Base-by-base conservation (phyloP, 1,140 invertebrate species). In the Magallana gigas region DNA sequence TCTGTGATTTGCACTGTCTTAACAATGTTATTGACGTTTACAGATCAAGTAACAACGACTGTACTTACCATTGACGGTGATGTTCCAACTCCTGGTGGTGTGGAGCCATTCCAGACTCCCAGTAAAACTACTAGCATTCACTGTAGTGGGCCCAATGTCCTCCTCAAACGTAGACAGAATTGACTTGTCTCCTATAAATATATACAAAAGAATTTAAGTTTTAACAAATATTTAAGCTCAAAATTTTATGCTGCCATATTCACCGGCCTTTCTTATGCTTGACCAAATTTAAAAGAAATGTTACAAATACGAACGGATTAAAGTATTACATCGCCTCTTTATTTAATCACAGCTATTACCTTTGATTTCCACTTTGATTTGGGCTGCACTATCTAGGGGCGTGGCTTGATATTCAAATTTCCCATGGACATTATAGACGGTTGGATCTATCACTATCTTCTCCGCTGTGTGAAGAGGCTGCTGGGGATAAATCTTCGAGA, bases 401-500 rank as follows among this genome's bases (percentile, higher is more conserved):
- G 82, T 68, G 14, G 83, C 68, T 57, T 92, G 90, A 62, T 92
- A 92, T 8, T 85, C 85, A 83, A 89, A 89, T 3, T 85, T 83
- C 12, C 85, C 89, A 6, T 88, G 84, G 12, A 84, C 57, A 9
- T 87, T 85, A 5, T 82, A 71, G n/a, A 90, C 89, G 23, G 88
- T 89, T 12, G 88, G 88, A 12, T 89, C 88, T 18, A 92, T 88
- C 3, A 86, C 81, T 5, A 90, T 86, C 14, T 85, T 87, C 18
- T 89, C 85, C n/a, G 84, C 64, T 23, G 62, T 88, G 84, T 92
- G 91, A 11, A 93, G 48, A 1, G 88, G 88, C 89, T 94, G 93
- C 58, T 90, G 90, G 18, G 91, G 91, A 81, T 90, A 91, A 83
- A 93, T 90, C 81, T 90, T 76, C 8, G 91, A 91, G 64, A 92